phyloP scores from a whole-genome alignment of 1,140 invertebrate species.

The Habropoda laboriosa region DNA sequence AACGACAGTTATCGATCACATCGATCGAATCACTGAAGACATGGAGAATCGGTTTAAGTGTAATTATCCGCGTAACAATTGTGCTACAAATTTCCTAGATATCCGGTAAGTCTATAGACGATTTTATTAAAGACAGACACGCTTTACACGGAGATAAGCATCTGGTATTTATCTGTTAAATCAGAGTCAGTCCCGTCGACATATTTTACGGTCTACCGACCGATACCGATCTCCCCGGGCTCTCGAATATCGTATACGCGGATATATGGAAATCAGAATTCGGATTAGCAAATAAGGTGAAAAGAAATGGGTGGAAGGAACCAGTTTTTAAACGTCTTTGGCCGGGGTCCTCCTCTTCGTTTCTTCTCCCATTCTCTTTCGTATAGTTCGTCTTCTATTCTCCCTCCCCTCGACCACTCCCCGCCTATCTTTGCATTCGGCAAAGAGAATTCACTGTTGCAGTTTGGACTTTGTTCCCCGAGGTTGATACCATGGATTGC shows the following conservation, averaged over 20 bases:
- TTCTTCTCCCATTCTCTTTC: slow-evolving; percentile 47
- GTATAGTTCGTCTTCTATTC: slow-evolving; percentile 32
- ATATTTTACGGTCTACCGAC: slow-evolving; percentile 35
- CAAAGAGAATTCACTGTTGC: slow-evolving; percentile 50
- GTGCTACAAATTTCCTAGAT: background rate
- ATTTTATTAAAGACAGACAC: slow-evolving; percentile 27
- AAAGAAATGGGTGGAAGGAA: slow-evolving; percentile 64
- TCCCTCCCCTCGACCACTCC: background rate
- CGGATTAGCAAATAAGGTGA: slow-evolving; percentile 59
- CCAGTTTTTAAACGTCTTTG: slow-evolving; percentile 75
- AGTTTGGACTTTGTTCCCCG: slow-evolving; percentile 44
- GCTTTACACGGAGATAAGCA: background rate
- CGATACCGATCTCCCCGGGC: slow-evolving; percentile 24
- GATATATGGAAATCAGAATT: slow-evolving; percentile 57
- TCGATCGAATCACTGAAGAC: background rate
- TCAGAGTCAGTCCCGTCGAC: slow-evolving; percentile 7
- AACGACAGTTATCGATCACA: background rate
- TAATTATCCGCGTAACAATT: background rate
- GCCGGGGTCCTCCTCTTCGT: slow-evolving; percentile 42
- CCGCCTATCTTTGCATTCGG: slow-evolving; percentile 63
- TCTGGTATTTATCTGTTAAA: slow-evolving; percentile 34
- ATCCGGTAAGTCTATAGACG: background rate
- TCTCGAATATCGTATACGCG: slow-evolving; percentile 35
- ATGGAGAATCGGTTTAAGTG: background rate
- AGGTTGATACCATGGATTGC: background rate